Evolutionary conservation across 2,113 vertebrate genomes (phyloP).

Genomic region (Erythrolamprus reginae): DNA sequence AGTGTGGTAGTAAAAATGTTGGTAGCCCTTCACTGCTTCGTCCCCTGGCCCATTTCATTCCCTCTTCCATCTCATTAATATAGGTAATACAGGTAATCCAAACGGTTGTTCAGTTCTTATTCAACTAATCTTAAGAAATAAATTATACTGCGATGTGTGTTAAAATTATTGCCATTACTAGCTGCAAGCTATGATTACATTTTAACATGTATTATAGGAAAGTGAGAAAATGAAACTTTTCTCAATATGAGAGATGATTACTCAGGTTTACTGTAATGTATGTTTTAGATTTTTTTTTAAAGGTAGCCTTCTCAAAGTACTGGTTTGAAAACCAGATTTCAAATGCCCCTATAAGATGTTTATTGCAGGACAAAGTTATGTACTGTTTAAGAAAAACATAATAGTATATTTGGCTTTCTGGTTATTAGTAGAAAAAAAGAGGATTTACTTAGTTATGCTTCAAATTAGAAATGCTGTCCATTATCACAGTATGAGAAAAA

Average conservation of each 20-base stretch:
- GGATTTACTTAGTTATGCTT: neutral
- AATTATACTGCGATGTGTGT: neutral
- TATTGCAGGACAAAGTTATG: neutral
- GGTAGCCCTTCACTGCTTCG: too few relatives aligned
- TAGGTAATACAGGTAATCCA: neutral
- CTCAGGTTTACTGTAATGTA: neutral
- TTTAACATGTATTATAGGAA: neutral
- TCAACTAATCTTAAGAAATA: neutral
- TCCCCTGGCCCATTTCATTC: too few relatives aligned
- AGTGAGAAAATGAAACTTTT: neutral
- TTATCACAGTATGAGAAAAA: neutral
- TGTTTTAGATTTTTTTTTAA: neutral
- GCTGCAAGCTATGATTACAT: neutral
- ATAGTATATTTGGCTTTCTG: neutral
- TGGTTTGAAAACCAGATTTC: neutral
- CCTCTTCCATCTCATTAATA: neutral
- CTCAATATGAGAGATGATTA: neutral
- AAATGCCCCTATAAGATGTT: neutral
- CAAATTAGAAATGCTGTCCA: conserved; percentile 19
- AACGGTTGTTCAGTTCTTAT: neutral
- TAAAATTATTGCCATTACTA: neutral
- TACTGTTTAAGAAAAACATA: neutral
- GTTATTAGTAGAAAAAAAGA: neutral
- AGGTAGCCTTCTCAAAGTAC: neutral
- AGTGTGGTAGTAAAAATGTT: too few relatives aligned